Evolutionary conservation across 2,797 vertebrate genomes (phyloP), one percentile per base, ranked within the genome.

Genomic region (Thripadectes ignobilis): DNA sequence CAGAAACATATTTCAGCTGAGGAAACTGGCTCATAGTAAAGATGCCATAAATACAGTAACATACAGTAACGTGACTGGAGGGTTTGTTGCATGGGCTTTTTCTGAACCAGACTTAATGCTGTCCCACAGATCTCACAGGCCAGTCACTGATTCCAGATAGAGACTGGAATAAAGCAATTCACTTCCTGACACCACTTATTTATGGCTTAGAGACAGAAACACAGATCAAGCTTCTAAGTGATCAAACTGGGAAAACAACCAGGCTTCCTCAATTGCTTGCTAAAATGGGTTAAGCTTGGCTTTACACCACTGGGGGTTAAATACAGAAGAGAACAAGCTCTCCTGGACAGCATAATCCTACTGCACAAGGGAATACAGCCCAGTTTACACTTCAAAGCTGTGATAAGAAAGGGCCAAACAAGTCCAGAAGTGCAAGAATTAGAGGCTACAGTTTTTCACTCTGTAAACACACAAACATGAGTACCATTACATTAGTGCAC

Each of bases 251-350:
- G 20, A 46, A 67, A 69, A 74, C 36, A 51, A 82, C 32, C 59
- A 62, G 21, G 46, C 21, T 19, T 18, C 38, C 52, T 74, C 54
- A 39, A 3, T 36, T 51, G n/a, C 38, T 43, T 38, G 46, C 21
- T 59, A 14, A 91, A 93, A 73, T 30, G 17, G 91, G 59, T 79
- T 82, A 95, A 95, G 74, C 59, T 38, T 59, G 76, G 78, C 62
- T 93, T 89, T 63, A 41, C 34, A 41, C 24, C 89, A 66, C 67
- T 66, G 38, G 4, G 22, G 23, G 43, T 82, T 87, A 66, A 92
- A 79, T 0, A 11, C 30, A 58, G 54, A 82, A 55, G 1, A 62
- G 26, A 85, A 32, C 13, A 73, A 6, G 3, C 48, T n/a, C 14
- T 12, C 55, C 75, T 79, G 55, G 46, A 87, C 76, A 85, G 45